Conservation (phyloP, 2,888 invertebrate species). For the Pseudanteris insignis region DNA sequence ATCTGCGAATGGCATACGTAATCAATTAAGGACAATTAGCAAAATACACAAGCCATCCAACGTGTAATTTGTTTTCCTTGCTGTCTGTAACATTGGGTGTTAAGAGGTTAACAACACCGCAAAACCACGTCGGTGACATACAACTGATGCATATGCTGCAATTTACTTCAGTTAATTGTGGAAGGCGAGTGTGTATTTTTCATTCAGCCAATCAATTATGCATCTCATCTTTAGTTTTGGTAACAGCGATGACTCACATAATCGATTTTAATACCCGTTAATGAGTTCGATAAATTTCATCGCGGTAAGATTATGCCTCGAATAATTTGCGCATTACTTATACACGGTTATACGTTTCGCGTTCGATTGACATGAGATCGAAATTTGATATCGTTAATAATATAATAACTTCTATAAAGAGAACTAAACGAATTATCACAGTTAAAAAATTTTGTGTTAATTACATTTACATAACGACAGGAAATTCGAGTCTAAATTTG, state of each 20-base stretch:
- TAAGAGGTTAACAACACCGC: slow-evolving; percentile 40
- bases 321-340: slow-evolving; percentile 3
- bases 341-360: no score
- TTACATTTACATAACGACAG: no score
- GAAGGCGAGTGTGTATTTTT: slow-evolving; percentile 9
- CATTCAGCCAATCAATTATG: slow-evolving; percentile 21
- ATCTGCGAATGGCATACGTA: slow-evolving; percentile 29
- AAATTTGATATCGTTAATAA: no score
- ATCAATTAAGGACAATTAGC: slow-evolving; percentile 38
- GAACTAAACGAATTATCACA: no score
- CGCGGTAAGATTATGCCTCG: background rate
- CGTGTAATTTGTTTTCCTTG: slow-evolving; percentile 32
- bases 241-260: background rate
- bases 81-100: slow-evolving; percentile 37
- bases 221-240: slow-evolving; percentile 20
- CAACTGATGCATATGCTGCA: slow-evolving; percentile 23
- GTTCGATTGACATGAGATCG: no score
- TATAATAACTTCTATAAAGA: no score
- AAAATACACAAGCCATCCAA: slow-evolving; percentile 36
- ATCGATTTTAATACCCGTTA: slow-evolving; percentile 17
- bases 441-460: no score
- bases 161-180: slow-evolving; percentile 20
- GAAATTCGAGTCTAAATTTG: no score
- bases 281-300: slow-evolving; percentile 21
- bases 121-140: slow-evolving; percentile 29